Conservation (phyloP, 2,113 vertebrate species). For the Athene noctua region DNA sequence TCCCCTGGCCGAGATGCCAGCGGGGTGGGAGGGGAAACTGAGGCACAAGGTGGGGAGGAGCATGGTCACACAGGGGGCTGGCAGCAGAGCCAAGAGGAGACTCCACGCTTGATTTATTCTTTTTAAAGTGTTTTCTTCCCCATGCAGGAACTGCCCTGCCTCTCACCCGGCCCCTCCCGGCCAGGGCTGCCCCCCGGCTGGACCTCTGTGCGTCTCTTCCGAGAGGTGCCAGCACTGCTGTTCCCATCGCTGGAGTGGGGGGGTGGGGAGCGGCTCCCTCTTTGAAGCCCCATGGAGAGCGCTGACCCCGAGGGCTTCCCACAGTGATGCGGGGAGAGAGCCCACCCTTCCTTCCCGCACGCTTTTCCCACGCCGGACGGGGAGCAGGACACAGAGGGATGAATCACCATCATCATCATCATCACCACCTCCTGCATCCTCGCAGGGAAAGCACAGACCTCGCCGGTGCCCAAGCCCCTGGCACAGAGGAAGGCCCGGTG, state of each 20-base stretch:
- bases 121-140: neutral
- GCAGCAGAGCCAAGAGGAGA: neutral
- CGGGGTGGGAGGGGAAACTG: neutral
- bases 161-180: neutral
- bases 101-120: neutral
- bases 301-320: constrained; percentile 40
- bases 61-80: neutral
- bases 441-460: neutral
- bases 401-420: constrained; percentile 47
- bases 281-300: neutral
- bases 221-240: neutral
- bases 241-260: neutral
- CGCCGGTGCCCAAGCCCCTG: neutral
- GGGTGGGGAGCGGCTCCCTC: neutral
- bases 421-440: constrained; percentile 20
- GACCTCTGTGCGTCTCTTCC: neutral
- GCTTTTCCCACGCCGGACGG: constrained; percentile 3
- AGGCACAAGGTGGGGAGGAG: neutral
- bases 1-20: neutral
- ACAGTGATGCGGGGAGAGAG: neutral
- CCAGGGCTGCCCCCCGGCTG: neutral
- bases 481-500: neutral
- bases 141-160: neutral
- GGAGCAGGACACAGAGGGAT: neutral
- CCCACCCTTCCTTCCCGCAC: constrained; percentile 59